Base-by-base conservation (phyloP, 2,113 vertebrate species). In the Hyaena hyaena region DNA sequence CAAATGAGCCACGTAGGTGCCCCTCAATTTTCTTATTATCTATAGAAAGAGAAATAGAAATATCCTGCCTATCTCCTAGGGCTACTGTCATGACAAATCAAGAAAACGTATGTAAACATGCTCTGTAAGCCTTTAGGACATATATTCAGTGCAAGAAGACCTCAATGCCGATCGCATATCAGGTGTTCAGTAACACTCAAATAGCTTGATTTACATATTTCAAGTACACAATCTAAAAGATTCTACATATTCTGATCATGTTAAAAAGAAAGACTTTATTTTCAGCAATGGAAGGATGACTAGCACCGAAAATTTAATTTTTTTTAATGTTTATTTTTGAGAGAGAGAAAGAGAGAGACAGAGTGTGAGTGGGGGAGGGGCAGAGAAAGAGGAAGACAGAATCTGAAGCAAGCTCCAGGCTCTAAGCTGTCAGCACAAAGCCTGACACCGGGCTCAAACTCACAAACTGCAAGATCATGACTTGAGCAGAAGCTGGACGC, bases 91-190 rank as follows among this genome's bases (percentile, higher is more conserved):
- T 89, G 80, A 90, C 53, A 93, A 53, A 90, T 16, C 69, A 73
- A 90, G 80, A 90, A 85, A 90, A 65, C 8, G 0, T 55, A 45
- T 5, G 21, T 53, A 71, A 71, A 77, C 21, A 45, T 31, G n/a
- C 23, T 76, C 84, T 83, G 43, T 87, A 76, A 96, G 76, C 16
- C 16, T 71, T 85, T 23, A n/a, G 86, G n/a, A 92, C n/a, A 81
- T n/a, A 91, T 0, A 95, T 61, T 80, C 26, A 73, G 45, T 55
- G n/a, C 39, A 80, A 71, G 87, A 73, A n/a, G 65, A 79, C 50
- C 10, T 69, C 82, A 39, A 16, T 17, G 69, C 61, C 68, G 58
- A 87, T 43, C 74, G 87, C 35, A 81, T 63, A 80, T 28, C 35
- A 88, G 66, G 31, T 55, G 15, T 66, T 63, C 66, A 55, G 65